Conservation (phyloP, 2,113 vertebrate species). For the Arothron firmamentum region DNA sequence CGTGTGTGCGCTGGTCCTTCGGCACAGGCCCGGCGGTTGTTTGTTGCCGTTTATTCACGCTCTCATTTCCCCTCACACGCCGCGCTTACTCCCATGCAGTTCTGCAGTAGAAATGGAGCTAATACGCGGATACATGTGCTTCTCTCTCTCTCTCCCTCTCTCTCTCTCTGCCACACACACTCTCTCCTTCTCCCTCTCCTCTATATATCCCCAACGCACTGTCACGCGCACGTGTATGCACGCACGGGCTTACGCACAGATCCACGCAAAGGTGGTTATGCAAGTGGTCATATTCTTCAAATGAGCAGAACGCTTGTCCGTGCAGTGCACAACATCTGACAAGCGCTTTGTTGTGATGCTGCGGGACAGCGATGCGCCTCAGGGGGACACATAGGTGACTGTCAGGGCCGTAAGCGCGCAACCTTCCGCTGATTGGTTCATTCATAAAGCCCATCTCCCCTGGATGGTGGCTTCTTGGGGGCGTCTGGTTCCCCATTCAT, state of each 20-base stretch:
- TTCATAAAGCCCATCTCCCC: constrained; percentile 65
- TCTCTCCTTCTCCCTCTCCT: constrained; percentile 8
- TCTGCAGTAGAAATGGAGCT: constrained; percentile 60
- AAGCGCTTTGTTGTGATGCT: constrained; percentile 15
- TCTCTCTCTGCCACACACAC: constrained; percentile 11
- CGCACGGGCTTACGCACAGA: constrained; percentile 20
- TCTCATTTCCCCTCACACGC: constrained; percentile 25
- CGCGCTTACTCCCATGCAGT: constrained; percentile 42
- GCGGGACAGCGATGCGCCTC: constrained; percentile 11
- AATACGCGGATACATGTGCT: constrained; percentile 60
- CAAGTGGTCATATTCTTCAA: constrained; percentile 63
- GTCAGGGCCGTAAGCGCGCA: constrained; percentile 12
- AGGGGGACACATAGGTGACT: constrained; percentile 35
- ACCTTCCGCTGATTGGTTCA: constrained; percentile 50
- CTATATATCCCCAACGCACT: background rate
- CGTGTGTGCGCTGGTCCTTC: constrained; percentile 15
- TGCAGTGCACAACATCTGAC: no score
- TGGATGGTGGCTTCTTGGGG: constrained; percentile 46
- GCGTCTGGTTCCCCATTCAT: constrained; percentile 53
- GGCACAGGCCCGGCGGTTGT: constrained; percentile 58
- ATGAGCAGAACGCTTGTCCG: constrained; percentile 26
- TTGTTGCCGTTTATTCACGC: constrained; percentile 57
- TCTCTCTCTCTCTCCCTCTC: constrained; percentile 14
- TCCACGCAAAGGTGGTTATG: constrained; percentile 56
- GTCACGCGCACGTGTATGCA: constrained; percentile 26